These are phyloP conservation scores for Karalla daura DNA, from an alignment of 2,797 vertebrate genomes.

Conservation along the genomic window DNA sequence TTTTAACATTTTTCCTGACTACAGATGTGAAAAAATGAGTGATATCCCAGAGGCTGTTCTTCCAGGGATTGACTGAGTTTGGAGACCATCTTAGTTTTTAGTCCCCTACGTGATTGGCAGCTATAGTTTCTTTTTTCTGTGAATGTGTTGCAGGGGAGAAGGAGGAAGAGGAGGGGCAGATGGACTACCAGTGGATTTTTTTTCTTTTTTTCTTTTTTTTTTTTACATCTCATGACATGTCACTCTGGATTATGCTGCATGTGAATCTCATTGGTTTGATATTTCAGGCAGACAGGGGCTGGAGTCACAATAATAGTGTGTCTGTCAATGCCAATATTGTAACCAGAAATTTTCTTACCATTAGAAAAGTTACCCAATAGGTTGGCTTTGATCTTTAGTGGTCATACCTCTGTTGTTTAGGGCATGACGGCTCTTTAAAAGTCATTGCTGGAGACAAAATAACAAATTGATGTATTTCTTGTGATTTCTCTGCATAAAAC, in stretches of 20 bases:
- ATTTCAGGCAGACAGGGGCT: constrained; percentile 11
- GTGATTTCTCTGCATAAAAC: no score
- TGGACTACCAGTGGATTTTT: constrained; percentile 45
- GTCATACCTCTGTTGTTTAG: no score
- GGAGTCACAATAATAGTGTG: not conserved
- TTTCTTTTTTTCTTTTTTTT: constrained; percentile 2
- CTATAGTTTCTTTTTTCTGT: constrained; percentile 53
- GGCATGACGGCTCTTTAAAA: no score
- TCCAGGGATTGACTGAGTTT: constrained; percentile 54
- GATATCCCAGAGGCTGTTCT: constrained; percentile 44
- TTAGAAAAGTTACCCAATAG: no score
- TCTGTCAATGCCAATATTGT: not conserved
- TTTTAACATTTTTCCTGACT: constrained; percentile 37
- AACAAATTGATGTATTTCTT: no score
- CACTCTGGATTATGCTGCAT: constrained; percentile 43
- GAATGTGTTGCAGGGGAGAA: not conserved
- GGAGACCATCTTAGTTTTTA: constrained; percentile 57
- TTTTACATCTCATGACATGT: constrained; percentile 42
- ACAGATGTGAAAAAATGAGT: constrained; percentile 58
- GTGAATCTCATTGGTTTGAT: constrained; percentile 22
- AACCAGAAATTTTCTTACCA: not conserved
- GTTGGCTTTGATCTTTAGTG: no score
- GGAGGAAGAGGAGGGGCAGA: not conserved
- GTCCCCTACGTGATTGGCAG: constrained; percentile 69
- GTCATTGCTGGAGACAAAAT: no score